phyloP scores from a whole-genome alignment of 2,888 invertebrate genomes.

The Acleris laterana region DNA sequence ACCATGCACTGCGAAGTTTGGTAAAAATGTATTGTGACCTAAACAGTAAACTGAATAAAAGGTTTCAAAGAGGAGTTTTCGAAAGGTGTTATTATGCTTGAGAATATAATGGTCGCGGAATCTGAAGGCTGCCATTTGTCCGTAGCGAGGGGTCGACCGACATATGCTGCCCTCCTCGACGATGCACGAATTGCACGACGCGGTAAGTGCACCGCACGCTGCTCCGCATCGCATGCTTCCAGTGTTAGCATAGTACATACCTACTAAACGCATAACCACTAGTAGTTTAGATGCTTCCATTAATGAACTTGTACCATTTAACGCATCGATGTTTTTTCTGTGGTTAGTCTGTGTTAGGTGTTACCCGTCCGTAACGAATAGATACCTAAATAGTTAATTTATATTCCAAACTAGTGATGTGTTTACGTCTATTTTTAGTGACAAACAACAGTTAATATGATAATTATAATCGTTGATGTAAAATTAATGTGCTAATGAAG shows the following conservation, averaged over 20 bases:
- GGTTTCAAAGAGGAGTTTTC: constrained; percentile 4
- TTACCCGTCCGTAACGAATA: constrained; percentile 1
- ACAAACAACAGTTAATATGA: no score
- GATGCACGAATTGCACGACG: constrained; percentile 84
- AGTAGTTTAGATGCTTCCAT: constrained; percentile 53
- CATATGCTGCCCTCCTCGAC: constrained; percentile 83
- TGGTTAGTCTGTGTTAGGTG: constrained; percentile 25
- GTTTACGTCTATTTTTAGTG: no score
- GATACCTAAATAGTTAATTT: background rate
- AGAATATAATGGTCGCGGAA: constrained; percentile 79
- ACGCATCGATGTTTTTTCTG: constrained; percentile 30
- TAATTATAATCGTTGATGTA: no score
- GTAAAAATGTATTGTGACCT: constrained; percentile 3
- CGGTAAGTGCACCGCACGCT: constrained; percentile 76
- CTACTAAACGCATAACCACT: constrained; percentile 44
- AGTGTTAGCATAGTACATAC: constrained; percentile 55
- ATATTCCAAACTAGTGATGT: no score
- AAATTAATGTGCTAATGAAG: no score
- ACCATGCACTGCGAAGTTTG: background rate
- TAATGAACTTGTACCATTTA: constrained; percentile 25
- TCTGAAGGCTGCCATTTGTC: constrained; percentile 73
- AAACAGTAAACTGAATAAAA: background rate
- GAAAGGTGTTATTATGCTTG: constrained; percentile 18
- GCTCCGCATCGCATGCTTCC: constrained; percentile 55
- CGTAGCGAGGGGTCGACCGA: constrained; percentile 80